Evolutionary conservation across 2,888 invertebrate species (phyloP), one percentile per base, ranked within the genome.

Genomic region (Altica lythri): DNA sequence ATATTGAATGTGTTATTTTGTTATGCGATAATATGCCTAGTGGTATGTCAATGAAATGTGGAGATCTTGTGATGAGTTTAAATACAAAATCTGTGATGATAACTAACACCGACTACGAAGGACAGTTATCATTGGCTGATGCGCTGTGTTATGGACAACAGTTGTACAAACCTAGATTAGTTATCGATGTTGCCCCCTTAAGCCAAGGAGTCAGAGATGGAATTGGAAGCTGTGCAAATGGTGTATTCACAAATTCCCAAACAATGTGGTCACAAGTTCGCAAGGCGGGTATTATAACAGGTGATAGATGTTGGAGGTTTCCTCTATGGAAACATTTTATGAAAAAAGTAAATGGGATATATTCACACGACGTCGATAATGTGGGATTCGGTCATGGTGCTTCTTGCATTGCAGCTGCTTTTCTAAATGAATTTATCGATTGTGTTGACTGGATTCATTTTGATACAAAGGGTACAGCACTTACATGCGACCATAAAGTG

Each of bases 181-280:
- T 89, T 25, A 72, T 90, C 13, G 88, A 89, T 67, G 81, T 89
- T 60, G 88, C 86, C 16, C 88, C 88, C 19, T 77, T 89, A 44
- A 88, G 88, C 25, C 82, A 79, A 13, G 83, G 75, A 10, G 77
- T 81, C 30, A 69, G 74, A 37, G 75, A 79, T 14, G 81, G 82
- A 8, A 67, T 84, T 18, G 84, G 84, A 1, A 73, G 77, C 4
- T 78, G 76, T 3, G 81, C 81, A 1, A 72, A 79, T 30, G 84
- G 81, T 4, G 82, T 80, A 4, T 84, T 79, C 68, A 77, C 79
- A 43, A 83, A 80, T 65, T 79, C 80, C 5, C 75, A 77, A 44
- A 68, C 72, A 1, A 70, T 81, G 68, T 84, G 80, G 80, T 72
- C 80, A 17, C 71, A 75, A 18, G 71, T 83, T 19, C 53, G 79